Conservation (phyloP, 2,888 invertebrate genomes). For the Scelioninae gen. 2 region DNA sequence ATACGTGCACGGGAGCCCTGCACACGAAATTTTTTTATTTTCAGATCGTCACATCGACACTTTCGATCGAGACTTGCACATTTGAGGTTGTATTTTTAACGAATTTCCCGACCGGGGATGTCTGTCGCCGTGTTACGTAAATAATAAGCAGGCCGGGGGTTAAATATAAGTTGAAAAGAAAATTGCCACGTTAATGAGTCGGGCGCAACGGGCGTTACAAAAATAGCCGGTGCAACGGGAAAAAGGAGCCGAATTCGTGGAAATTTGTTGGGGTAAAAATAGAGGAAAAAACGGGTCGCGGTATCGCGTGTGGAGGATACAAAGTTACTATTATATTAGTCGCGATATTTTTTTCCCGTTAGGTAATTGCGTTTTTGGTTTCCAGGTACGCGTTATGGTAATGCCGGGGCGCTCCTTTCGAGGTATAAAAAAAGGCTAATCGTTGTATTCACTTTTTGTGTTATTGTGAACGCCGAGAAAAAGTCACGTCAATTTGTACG, state of each 20-base stretch:
- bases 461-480: too few relatives aligned
- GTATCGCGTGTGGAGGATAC: too few relatives aligned
- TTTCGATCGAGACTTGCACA: slow-evolving; percentile 4
- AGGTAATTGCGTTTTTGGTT: too few relatives aligned
- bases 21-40: slow-evolving; percentile 27
- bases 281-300: too few relatives aligned
- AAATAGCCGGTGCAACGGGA: slow-evolving; percentile 20
- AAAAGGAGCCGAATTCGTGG: neutral
- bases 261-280: neutral
- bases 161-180: slow-evolving; percentile 41
- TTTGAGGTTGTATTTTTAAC: slow-evolving; percentile 24
- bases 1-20: neutral
- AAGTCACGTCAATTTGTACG: too few relatives aligned
- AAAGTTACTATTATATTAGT: too few relatives aligned
- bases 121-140: slow-evolving; percentile 29
- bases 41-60: slow-evolving; percentile 34
- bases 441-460: too few relatives aligned
- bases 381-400: too few relatives aligned
- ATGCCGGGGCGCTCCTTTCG: too few relatives aligned
- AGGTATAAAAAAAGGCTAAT: too few relatives aligned
- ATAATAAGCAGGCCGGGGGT: slow-evolving; percentile 3
- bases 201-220: slow-evolving; percentile 1
- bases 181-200: slow-evolving; percentile 21
- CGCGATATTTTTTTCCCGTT: too few relatives aligned
- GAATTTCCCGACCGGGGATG: slow-evolving; percentile 21